Evolutionary conservation across 2,113 vertebrate genomes (phyloP).

Genomic region (Petrocephalus zakoni): DNA sequence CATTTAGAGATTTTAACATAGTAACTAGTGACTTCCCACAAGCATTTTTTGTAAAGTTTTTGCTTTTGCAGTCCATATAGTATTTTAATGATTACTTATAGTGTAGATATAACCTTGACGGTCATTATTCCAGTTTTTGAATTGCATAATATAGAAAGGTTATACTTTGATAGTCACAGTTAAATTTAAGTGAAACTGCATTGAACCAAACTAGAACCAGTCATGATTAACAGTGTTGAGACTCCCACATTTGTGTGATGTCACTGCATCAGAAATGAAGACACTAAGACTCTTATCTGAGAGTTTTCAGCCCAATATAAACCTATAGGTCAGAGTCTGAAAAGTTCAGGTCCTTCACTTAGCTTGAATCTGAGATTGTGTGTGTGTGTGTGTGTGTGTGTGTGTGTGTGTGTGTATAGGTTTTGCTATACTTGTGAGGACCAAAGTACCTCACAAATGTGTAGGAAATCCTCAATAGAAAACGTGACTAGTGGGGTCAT

Average conservation of each 20-base stretch:
- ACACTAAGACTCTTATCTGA: background rate
- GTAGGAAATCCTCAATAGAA: too few species aligned
- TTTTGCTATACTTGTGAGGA: too few species aligned
- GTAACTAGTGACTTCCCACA: background rate
- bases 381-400: conserved; percentile 66
- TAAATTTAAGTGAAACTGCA: background rate
- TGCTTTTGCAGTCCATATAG: background rate
- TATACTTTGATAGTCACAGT: background rate
- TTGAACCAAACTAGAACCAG: background rate
- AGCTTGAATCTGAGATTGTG: conserved; percentile 37
- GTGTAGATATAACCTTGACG: background rate
- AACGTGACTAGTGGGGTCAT: too few species aligned
- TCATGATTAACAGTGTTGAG: background rate
- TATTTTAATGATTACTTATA: background rate
- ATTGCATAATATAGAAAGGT: background rate
- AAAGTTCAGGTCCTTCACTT: conserved; percentile 23
- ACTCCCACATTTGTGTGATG: background rate
- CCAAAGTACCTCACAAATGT: too few species aligned
- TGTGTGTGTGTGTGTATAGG: conserved; percentile 57
- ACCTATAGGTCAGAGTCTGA: conserved; percentile 2
- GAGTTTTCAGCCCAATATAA: background rate
- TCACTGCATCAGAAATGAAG: background rate
- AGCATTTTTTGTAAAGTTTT: background rate
- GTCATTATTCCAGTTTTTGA: background rate
- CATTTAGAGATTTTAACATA: background rate